A percentile compares a stretch with the other conserved stretches of the same genome.
Conservation (phyloP, 2,113 vertebrate genomes). For the Gallinago undulata region DNA sequence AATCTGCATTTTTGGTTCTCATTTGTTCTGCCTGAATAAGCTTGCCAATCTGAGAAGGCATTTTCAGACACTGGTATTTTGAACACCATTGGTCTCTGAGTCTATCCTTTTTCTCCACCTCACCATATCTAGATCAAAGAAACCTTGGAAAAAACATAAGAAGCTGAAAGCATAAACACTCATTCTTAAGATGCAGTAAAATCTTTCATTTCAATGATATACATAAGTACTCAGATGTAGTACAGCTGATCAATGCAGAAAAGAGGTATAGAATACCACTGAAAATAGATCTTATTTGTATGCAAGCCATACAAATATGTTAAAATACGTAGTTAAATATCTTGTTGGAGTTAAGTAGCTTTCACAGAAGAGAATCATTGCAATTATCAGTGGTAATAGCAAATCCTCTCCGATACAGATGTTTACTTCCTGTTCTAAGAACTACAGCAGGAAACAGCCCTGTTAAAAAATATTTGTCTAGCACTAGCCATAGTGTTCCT, state of each 20-base stretch:
- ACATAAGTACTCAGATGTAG: constrained; percentile 30
- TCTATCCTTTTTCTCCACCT: not conserved
- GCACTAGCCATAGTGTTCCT: not conserved
- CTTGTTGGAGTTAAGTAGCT: constrained; percentile 54
- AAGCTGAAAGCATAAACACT: not conserved
- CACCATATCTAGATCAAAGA: not conserved
- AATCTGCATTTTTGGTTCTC: constrained; percentile 32
- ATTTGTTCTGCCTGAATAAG: not conserved
- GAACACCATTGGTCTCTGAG: not conserved
- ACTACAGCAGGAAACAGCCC: constrained; percentile 18
- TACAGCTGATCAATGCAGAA: constrained; percentile 46
- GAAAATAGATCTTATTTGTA: constrained; percentile 61
- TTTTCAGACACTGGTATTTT: not conserved
- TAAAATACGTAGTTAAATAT: constrained; percentile 53
- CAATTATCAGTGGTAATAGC: constrained; percentile 48
- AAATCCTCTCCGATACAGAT: constrained; percentile 29
- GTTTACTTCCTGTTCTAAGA: constrained; percentile 52
- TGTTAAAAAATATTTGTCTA: constrained; percentile 22
- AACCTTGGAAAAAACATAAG: not conserved
- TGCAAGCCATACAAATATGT: constrained; percentile 30
- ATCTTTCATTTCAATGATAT: constrained; percentile 22
- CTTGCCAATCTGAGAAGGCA: not conserved
- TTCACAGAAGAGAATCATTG: constrained; percentile 54
- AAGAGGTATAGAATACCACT: constrained; percentile 39
- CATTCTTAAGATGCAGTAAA: constrained; percentile 44